Evolutionary conservation across 2,888 invertebrate species (phyloP).

Genomic region (Oxycera nigricornis): DNA sequence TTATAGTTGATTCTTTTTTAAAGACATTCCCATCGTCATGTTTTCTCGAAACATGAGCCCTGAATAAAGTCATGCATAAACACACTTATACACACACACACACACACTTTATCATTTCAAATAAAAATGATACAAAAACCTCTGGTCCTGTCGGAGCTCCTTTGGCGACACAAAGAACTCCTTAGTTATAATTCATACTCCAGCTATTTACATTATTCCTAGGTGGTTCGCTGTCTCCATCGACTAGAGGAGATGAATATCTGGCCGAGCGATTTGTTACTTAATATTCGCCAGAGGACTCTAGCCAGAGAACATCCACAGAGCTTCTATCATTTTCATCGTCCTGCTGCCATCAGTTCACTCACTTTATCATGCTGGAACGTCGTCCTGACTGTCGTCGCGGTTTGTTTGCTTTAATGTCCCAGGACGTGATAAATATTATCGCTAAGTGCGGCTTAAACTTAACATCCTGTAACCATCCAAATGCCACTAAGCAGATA

Average conservation of each 20-base stretch:
- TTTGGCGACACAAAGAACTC: too few relatives aligned
- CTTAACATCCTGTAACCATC: neutral
- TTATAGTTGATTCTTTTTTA: too few relatives aligned
- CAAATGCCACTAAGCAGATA: neutral
- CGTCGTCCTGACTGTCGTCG: neutral
- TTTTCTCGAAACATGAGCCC: too few relatives aligned
- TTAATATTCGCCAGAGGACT: conserved; percentile 22
- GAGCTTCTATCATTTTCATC: neutral
- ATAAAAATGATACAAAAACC: too few relatives aligned
- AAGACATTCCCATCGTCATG: too few relatives aligned
- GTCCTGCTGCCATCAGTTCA: neutral
- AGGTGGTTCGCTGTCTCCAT: neutral
- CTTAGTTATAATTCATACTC: neutral
- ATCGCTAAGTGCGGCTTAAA: neutral
- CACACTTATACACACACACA: too few relatives aligned
- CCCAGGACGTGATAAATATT: neutral
- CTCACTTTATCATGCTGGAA: neutral
- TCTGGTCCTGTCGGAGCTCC: too few relatives aligned
- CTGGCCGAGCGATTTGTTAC: conserved; percentile 7
- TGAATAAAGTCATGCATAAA: too few relatives aligned
- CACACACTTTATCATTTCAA: too few relatives aligned
- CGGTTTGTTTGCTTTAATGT: neutral
- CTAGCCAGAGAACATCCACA: neutral
- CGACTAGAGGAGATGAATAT: conserved; percentile 23
- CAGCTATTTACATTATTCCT: neutral